Evolutionary conservation across 2,888 invertebrate species (phyloP).

Genomic region (Amphimallon solstitiale): DNA sequence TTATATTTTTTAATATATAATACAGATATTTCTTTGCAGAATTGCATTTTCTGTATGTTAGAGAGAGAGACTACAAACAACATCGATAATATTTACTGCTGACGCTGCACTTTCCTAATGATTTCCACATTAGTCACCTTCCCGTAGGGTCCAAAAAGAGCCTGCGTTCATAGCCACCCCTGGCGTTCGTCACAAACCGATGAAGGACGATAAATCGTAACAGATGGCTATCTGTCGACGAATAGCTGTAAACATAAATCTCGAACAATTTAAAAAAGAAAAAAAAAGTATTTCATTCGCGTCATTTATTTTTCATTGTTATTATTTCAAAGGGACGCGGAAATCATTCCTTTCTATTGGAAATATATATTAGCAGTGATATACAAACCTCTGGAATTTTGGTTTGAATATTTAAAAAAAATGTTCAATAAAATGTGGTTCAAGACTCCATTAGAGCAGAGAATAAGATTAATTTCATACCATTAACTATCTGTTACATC

Average conservation of each 20-base stretch:
- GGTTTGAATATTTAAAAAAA: no score
- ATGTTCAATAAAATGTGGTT: no score
- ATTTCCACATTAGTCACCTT: slow-evolving; percentile 33
- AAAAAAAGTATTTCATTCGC: slow-evolving; percentile 10
- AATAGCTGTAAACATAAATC: slow-evolving; percentile 31
- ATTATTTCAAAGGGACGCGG: not conserved
- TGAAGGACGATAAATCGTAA: slow-evolving; percentile 22
- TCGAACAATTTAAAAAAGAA: slow-evolving; percentile 6
- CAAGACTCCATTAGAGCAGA: no score
- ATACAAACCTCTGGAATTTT: no score
- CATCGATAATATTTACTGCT: slow-evolving; percentile 7
- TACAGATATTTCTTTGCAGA: no score
- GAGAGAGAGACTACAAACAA: slow-evolving; percentile 13
- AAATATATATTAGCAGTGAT: not conserved
- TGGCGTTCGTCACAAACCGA: slow-evolving; percentile 10
- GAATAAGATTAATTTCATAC: no score
- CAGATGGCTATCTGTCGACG: slow-evolving; percentile 17
- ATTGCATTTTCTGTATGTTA: no score
- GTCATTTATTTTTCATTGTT: slow-evolving; percentile 9
- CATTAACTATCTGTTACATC: no score
- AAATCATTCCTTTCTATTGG: no score
- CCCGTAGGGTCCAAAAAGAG: not conserved
- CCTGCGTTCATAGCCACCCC: slow-evolving; percentile 2
- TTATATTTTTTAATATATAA: no score
- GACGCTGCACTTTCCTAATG: slow-evolving; percentile 28